Conservation (phyloP, 2,888 invertebrate species). For the Ephialtes manifestator region DNA sequence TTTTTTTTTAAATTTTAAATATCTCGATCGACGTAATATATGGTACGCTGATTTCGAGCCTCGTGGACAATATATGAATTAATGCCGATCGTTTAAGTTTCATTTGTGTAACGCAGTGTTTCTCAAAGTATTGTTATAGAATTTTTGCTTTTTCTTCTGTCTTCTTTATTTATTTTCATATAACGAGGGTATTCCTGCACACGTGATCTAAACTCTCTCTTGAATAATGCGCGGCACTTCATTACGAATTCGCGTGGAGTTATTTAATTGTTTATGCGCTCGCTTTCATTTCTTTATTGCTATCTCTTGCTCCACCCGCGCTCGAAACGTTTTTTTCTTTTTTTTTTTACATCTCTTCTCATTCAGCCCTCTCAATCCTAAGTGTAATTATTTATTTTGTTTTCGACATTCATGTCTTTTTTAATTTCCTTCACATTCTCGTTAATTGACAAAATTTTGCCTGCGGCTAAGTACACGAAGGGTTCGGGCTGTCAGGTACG, state of each 20-base stretch:
- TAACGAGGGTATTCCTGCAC: background rate
- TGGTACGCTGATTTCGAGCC: slow-evolving; percentile 18
- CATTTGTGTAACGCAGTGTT: slow-evolving; percentile 76
- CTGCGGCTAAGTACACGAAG: slow-evolving; percentile 35
- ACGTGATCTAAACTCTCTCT: slow-evolving; percentile 20
- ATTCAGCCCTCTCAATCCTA: slow-evolving; percentile 19
- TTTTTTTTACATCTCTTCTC: slow-evolving; percentile 4
- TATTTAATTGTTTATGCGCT: slow-evolving; percentile 50
- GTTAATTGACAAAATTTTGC: slow-evolving; percentile 63
- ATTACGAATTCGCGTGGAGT: slow-evolving; percentile 52
- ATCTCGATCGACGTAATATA: slow-evolving; percentile 54
- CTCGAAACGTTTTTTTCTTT: slow-evolving; percentile 11
- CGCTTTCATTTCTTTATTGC: slow-evolving; percentile 73
- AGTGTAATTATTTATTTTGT: slow-evolving; percentile 33
- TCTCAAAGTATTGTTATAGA: slow-evolving; percentile 74
- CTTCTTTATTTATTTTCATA: background rate
- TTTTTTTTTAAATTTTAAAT: slow-evolving; percentile 44
- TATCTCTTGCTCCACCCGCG: slow-evolving; percentile 64
- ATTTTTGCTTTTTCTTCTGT: slow-evolving; percentile 9
- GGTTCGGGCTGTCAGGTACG: slow-evolving; percentile 57
- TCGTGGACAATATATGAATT: slow-evolving; percentile 34
- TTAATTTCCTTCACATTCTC: slow-evolving; percentile 41
- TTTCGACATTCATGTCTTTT: background rate
- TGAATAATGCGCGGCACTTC: slow-evolving; percentile 50
- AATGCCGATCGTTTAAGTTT: slow-evolving; percentile 66